Evolutionary conservation across 2,113 vertebrate genomes (phyloP).

Genomic region (Amphiprion percula): DNA sequence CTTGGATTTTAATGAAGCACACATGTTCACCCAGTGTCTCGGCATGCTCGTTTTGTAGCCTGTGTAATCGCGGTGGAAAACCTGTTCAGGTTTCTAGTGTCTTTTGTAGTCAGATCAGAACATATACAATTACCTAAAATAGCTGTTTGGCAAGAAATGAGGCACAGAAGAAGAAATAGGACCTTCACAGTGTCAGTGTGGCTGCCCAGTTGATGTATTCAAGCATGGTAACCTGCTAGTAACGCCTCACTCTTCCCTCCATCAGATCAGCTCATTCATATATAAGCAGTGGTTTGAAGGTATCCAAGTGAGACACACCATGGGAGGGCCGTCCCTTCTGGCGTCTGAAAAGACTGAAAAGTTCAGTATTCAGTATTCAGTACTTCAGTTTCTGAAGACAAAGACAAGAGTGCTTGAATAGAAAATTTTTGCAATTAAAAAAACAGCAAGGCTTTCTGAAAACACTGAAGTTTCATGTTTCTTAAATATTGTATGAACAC

Average conservation of each 20-base stretch:
- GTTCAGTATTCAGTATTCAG: too few species aligned
- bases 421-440: conserved; percentile 23
- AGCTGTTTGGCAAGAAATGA: conserved; percentile 28
- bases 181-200: conserved; percentile 1
- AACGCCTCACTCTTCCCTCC: conserved; percentile 8
- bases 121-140: conserved; percentile 25
- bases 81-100: not conserved
- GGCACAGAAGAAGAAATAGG: conserved; percentile 19
- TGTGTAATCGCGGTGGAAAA: not conserved
- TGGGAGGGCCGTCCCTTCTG: conserved; percentile 33
- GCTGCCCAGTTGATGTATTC: conserved; percentile 17
- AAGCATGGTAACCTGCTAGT: conserved; percentile 22
- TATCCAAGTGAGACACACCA: conserved; percentile 38
- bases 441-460: not conserved
- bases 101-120: conserved; percentile 4
- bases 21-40: conserved; percentile 1
- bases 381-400: conserved; percentile 25
- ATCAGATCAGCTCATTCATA: conserved; percentile 38
- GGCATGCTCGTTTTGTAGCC: conserved; percentile 23
- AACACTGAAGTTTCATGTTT: conserved; percentile 2
- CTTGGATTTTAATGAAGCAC: conserved; percentile 50
- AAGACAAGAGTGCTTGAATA: conserved; percentile 40
- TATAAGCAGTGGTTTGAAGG: conserved; percentile 10
- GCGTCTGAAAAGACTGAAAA: conserved; percentile 32
- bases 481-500: conserved; percentile 19